A percentile compares a stretch with the other conserved stretches of the same genome.
phyloP scores from a whole-genome alignment of 2,888 invertebrate genomes.

The Odiellus spinosus region DNA sequence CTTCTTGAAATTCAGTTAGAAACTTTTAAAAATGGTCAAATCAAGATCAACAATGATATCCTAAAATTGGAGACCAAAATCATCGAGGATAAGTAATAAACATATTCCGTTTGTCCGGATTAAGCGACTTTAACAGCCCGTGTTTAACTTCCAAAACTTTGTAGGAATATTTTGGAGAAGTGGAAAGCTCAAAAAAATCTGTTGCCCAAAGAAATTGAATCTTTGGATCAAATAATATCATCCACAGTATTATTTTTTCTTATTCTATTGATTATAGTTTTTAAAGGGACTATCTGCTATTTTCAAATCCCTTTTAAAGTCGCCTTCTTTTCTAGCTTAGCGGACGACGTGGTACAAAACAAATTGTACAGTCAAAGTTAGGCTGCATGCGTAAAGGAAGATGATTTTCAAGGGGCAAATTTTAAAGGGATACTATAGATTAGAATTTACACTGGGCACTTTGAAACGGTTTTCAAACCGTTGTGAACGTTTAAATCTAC shows the following conservation, averaged over 20 bases:
- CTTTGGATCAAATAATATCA: conserved; percentile 73
- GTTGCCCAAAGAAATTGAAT: conserved; percentile 83
- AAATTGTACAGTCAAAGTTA: no score
- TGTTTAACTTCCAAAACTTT: conserved; percentile 13
- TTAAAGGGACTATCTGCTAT: no score
- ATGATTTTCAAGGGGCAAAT: no score
- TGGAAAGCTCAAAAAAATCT: conserved; percentile 85
- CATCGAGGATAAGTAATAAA: conserved; percentile 74
- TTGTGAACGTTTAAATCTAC: no score
- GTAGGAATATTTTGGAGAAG: conserved; percentile 81
- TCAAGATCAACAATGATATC: conserved; percentile 82
- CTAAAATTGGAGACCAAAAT: conserved; percentile 94
- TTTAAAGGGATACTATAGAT: no score
- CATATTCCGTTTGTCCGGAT: conserved; percentile 4
- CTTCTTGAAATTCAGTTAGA: conserved; percentile 48
- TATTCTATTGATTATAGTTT: no score
- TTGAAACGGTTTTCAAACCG: no score
- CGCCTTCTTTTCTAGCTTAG: no score
- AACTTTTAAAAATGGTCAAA: conserved; percentile 19
- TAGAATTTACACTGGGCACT: no score
- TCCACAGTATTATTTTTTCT: conserved; percentile 65
- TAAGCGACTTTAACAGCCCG: neutral
- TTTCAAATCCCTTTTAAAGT: no score
- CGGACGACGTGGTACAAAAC: no score
- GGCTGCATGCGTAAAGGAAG: no score